A percentile compares a stretch with the other conserved stretches of the same genome.
Evolutionary conservation across 2,888 invertebrate genomes (phyloP).

Genomic region (Bursaphelenchus okinawaensis): DNA sequence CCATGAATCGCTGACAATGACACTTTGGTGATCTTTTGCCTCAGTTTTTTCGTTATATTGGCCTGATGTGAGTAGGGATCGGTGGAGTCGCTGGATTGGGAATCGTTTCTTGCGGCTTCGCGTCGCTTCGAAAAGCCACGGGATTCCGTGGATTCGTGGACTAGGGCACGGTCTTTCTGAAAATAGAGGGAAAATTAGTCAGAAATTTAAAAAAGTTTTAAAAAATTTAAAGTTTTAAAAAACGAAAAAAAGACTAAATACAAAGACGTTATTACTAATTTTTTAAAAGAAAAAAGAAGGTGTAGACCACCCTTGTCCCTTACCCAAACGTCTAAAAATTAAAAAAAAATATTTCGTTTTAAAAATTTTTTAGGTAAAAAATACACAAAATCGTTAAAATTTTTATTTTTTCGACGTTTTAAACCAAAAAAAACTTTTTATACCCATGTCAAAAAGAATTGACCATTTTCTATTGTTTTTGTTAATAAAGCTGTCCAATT

Average conservation of each 20-base stretch:
- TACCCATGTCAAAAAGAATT: no score
- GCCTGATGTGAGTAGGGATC: neutral
- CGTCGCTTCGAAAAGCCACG: neutral
- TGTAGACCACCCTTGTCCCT: no score
- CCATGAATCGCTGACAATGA: conserved; percentile 84
- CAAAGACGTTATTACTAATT: neutral
- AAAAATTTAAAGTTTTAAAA: neutral
- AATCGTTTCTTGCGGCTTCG: neutral
- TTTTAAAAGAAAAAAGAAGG: no score
- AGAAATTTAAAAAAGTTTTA: neutral
- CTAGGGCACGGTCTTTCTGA: neutral
- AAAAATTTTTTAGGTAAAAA: no score
- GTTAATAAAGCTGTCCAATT: no score
- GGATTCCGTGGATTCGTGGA: neutral
- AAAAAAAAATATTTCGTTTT: no score
- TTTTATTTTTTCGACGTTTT: no score
- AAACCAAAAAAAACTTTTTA: no score
- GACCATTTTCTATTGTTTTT: no score
- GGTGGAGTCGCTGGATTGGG: neutral
- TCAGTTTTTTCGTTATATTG: neutral
- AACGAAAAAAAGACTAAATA: neutral
- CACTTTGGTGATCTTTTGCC: neutral
- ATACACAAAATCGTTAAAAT: no score
- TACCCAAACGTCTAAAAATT: no score
- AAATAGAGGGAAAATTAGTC: neutral